These are phyloP conservation scores for Notothenia rossii DNA, from an alignment of 2,113 vertebrate species.

Conservation along the genomic window DNA sequence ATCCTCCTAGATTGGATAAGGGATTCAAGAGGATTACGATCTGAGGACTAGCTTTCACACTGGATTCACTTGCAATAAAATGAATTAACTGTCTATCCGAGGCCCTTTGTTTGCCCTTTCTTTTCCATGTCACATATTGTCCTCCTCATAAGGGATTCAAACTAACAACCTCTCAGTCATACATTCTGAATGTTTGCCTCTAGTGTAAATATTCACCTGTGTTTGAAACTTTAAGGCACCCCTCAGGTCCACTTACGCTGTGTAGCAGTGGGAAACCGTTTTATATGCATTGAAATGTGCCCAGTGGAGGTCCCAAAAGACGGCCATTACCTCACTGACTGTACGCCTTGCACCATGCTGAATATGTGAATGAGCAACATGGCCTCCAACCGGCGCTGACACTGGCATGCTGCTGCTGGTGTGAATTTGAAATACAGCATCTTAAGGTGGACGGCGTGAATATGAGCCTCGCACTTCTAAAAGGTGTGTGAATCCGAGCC, in stretches of 20 bases:
- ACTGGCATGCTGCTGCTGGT: conserved; percentile 54
- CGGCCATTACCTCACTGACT: conserved; percentile 39
- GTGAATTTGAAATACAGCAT: conserved; percentile 69
- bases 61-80: not conserved
- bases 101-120: not conserved
- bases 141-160: not conserved
- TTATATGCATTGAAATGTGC: conserved; percentile 71
- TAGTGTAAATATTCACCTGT: conserved; percentile 40
- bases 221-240: conserved; percentile 18
- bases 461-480: conserved; percentile 53
- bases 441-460: conserved; percentile 44
- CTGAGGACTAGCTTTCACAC: not conserved
- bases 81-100: not conserved
- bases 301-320: conserved; percentile 49
- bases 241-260: conserved; percentile 36
- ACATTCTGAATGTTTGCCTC: conserved; percentile 2
- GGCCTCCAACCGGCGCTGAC: conserved; percentile 36
- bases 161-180: not conserved
- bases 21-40: not conserved
- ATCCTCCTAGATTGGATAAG: not conserved
- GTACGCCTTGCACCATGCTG: conserved; percentile 32
- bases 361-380: conserved; percentile 50
- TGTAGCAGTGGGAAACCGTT: conserved; percentile 59
- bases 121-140: not conserved
- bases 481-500: conserved; percentile 55